Evolutionary conservation across 1,140 invertebrate species (phyloP).

Genomic region (Antheraea mylitta): DNA sequence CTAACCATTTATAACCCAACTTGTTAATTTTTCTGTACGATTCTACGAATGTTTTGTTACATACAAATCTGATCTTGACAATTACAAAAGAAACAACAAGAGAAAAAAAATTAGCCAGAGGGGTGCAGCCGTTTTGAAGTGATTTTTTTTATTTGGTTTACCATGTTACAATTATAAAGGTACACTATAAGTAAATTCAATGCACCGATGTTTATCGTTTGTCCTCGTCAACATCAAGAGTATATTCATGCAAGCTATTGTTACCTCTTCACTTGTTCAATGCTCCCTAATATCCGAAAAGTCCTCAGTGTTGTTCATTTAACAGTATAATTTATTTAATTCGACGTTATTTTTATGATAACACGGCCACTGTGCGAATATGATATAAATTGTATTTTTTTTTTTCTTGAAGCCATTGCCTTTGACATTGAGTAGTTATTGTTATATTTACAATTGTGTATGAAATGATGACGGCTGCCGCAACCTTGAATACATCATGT

Average conservation of each 20-base stretch:
- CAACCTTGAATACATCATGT: constrained; percentile 65
- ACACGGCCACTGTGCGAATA: neutral
- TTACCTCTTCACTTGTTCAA: neutral
- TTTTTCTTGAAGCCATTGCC: constrained; percentile 11
- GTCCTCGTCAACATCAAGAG: neutral
- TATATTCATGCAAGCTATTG: neutral
- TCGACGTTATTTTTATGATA: no score
- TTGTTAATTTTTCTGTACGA: no score
- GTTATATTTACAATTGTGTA: constrained; percentile 60
- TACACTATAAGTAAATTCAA: neutral
- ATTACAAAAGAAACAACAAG: no score
- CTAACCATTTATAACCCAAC: no score
- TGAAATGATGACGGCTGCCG: constrained; percentile 52
- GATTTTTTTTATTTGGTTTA: neutral
- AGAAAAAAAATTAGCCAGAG: no score
- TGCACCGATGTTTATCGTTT: neutral
- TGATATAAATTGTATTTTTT: neutral
- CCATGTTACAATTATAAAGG: neutral
- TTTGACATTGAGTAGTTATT: constrained; percentile 68
- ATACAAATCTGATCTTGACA: no score
- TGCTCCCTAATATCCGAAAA: neutral
- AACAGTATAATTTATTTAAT: neutral
- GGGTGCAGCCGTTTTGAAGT: no score
- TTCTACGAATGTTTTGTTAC: no score
- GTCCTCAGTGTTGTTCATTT: neutral